Evolutionary conservation across 2,888 invertebrate genomes (phyloP), one percentile per base, ranked within the genome.

Genomic region (Chalcis sispes): DNA sequence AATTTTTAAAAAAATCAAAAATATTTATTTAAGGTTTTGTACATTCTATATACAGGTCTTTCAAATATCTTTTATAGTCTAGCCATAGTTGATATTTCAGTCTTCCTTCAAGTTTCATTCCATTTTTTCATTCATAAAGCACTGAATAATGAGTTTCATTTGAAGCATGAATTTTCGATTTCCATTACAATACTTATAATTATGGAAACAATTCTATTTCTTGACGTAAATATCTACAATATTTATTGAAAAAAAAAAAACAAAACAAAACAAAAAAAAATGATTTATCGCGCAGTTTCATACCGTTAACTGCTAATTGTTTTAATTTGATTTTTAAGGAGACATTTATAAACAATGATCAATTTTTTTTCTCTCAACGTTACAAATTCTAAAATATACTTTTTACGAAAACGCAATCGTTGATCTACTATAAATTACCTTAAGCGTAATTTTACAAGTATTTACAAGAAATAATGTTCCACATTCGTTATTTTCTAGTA

Each of bases 1-100:
- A 62, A 72, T 72, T 70, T 79, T 80, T 85, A 84, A 81, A 87
- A 87, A 88, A 87, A 86, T 88, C 81, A 83, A 87, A 88, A 88
- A 88, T 88, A 86, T 86, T 86, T 87, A 86, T 87, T 84, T 81
- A 81, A 80, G 80, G 74, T 79, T 80, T 85, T 77, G 79, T 88
- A 85, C 86, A 88, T 65, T 83, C 83, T 87, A 82, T 78, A 56
- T 88, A 87, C 87, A 87, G 5, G 46, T 54, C 64, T 74, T 73
- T 74, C 73, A 76, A 79, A 79, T 79, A 78, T 66, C 77, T 65
- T 73, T 50, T 77, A 62, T 42, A 50, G 23, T 62, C 56, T 69
- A 75, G 56, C 50, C 67, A 65, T 59, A 72, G 32, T 40, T 64
- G 25, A 73, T 54, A 58, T 50, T 72, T 76, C 77, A 77, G 77